These are phyloP conservation scores for Sebastiscus tertius DNA, from an alignment of 2,797 vertebrate species.

Conservation along the genomic window DNA sequence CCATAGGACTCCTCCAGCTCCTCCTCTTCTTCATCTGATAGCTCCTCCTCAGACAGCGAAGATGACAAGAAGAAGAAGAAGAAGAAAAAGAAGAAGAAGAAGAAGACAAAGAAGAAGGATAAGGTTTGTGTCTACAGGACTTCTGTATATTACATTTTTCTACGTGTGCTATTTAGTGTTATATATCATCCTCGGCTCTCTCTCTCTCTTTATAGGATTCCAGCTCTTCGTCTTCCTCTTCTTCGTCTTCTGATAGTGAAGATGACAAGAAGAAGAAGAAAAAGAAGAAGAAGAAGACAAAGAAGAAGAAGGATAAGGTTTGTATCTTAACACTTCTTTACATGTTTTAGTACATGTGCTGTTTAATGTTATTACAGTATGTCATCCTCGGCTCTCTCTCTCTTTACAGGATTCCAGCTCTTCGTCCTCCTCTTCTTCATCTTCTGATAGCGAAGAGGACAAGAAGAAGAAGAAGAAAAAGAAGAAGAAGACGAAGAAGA, in stretches of 20 bases:
- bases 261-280: conserved; percentile 45
- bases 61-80: conserved; percentile 40
- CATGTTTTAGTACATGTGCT: background rate
- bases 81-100: conserved; percentile 34
- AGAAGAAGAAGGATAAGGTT: background rate
- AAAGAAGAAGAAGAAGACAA: conserved; percentile 36
- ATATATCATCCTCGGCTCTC: no score
- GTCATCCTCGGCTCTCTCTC: background rate
- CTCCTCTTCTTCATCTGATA: conserved; percentile 47
- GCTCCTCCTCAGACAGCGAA: conserved; percentile 44
- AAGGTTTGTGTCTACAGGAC: no score
- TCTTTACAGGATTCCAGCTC: background rate
- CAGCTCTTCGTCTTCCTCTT: conserved; percentile 15
- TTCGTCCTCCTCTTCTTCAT: conserved; percentile 5
- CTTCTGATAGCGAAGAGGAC: conserved; percentile 41
- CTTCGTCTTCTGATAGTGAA: conserved; percentile 28
- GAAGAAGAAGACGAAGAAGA: conserved; percentile 23
- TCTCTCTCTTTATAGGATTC: conserved; percentile 34
- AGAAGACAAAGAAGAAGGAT: conserved; percentile 7
- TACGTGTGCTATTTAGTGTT: no score
- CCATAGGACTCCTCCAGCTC: conserved; percentile 40
- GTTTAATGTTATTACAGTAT: background rate
- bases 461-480: conserved; percentile 49
- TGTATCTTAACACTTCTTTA: background rate
- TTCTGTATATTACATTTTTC: background rate